Evolutionary conservation across 2,888 invertebrate species (phyloP).

Genomic region (Phorcus lineatus): DNA sequence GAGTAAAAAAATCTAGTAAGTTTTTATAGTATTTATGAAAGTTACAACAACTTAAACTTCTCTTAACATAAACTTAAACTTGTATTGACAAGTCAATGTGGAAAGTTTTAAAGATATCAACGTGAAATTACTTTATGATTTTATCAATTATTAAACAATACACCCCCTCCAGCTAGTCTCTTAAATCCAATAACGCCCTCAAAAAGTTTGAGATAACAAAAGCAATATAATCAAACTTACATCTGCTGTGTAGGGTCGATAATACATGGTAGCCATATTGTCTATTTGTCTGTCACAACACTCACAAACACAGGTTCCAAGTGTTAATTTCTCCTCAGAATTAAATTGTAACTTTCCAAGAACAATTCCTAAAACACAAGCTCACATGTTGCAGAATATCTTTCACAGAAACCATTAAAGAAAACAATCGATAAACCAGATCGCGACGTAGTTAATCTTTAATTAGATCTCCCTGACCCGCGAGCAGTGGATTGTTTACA

Average conservation of each 20-base stretch:
- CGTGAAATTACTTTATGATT: background rate
- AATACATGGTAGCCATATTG: conserved; percentile 73
- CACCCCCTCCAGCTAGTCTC: background rate
- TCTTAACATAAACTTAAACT: background rate
- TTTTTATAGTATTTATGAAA: background rate
- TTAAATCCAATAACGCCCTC: background rate
- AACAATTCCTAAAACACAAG: background rate
- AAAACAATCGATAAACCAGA: background rate
- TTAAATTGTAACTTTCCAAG: background rate
- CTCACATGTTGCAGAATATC: conserved; percentile 9
- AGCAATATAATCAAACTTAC: conserved; percentile 48
- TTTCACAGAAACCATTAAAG: too few species aligned
- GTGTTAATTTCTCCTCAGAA: background rate
- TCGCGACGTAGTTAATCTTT: conserved; percentile 17
- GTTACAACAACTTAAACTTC: background rate
- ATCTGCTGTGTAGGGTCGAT: conserved; percentile 70
- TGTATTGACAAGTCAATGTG: background rate
- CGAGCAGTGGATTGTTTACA: conserved; percentile 7
- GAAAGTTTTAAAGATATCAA: too few species aligned
- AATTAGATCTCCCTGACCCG: conserved; percentile 21
- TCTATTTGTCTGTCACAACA: conserved; percentile 12
- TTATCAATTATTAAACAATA: background rate
- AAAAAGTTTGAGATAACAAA: background rate
- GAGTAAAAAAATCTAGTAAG: too few species aligned
- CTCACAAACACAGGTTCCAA: background rate